Evolutionary conservation across 2,797 vertebrate genomes (phyloP), one percentile per base, ranked within the genome.

Genomic region (Parotocinclus haroldoi): DNA sequence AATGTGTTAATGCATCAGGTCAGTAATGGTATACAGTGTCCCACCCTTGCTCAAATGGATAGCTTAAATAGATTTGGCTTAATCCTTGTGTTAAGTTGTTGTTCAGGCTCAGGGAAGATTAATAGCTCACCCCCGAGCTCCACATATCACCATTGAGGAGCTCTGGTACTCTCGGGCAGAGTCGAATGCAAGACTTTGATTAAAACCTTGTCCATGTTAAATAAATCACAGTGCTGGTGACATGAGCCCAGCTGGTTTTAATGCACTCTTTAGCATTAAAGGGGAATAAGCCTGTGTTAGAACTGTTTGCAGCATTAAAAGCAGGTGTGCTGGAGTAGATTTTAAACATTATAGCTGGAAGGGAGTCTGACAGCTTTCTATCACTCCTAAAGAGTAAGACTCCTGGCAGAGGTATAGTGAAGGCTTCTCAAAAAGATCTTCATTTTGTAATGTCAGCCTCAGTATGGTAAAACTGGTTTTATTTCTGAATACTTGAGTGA

Each of bases 21-120:
- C 69, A 60, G 45, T 58, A 58, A 66, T 19, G 13, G 50, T 60
- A 54, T 37, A 61, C 55, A 60, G 60, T 62, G 61, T 46, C 18
- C 46, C 65, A 38, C 58, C 39, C 49, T 64, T 53, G 7, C 36
- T 8, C 50, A 19, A 9, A 19, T 27, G 50, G 80, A 81, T 73
- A 42, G 10, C 40, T 11, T 1, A 50, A 76, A 81, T 82, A 77
- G 79, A 78, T 56, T 17, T 42, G 54, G 36, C 7, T 59, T 65
- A 66, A 75, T 83, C 73, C 81, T 71, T 69, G 71, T 69, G 76
- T 68, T 78, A 78, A 79, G 18, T 68, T 76, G 69, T 79, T 80
- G 78, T 78, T 79, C 63, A 62, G 57, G 60, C 62, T 65, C 69
- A 49, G 62, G 51, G 55, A 68, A 76, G 77, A 78, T 75, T 60